Evolutionary conservation across 1,140 invertebrate genomes (phyloP).

Genomic region (Nylanderia fulva): DNA sequence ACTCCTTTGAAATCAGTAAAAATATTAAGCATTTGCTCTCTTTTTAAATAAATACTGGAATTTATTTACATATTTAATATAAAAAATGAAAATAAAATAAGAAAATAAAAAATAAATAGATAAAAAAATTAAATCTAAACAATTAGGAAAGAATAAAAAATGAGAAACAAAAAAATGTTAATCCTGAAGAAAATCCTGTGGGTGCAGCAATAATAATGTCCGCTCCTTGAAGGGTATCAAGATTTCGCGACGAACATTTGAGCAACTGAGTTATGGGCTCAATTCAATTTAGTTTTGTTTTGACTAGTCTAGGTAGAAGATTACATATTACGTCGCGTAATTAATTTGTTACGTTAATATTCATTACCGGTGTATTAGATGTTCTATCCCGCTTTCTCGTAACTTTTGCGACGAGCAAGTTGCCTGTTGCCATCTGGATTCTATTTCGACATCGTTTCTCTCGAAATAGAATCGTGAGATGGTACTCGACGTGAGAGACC

Average conservation of each 20-base stretch:
- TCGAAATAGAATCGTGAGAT: conserved; percentile 11
- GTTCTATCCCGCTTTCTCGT: background rate
- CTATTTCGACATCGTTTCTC: background rate
- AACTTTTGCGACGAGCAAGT: background rate
- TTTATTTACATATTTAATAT: too few species aligned
- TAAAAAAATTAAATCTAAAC: too few species aligned
- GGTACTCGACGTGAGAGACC: background rate
- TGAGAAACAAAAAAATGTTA: too few species aligned
- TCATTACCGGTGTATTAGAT: conserved; percentile 21
- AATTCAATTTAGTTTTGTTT: background rate
- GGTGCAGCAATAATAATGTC: conserved; percentile 51
- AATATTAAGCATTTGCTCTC: too few species aligned
- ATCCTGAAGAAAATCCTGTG: too few species aligned
- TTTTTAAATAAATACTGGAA: too few species aligned
- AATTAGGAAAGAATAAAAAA: too few species aligned
- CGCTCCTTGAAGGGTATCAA: background rate
- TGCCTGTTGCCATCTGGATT: background rate
- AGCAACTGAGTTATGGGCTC: background rate
- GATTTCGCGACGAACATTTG: background rate
- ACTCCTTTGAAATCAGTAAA: too few species aligned
- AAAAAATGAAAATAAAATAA: too few species aligned
- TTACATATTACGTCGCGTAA: background rate
- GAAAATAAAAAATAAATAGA: too few species aligned
- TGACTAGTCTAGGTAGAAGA: background rate
- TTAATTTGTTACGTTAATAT: conserved; percentile 31